phyloP scores from a whole-genome alignment of 2,888 invertebrate species.

The Synergus gifuensis region DNA sequence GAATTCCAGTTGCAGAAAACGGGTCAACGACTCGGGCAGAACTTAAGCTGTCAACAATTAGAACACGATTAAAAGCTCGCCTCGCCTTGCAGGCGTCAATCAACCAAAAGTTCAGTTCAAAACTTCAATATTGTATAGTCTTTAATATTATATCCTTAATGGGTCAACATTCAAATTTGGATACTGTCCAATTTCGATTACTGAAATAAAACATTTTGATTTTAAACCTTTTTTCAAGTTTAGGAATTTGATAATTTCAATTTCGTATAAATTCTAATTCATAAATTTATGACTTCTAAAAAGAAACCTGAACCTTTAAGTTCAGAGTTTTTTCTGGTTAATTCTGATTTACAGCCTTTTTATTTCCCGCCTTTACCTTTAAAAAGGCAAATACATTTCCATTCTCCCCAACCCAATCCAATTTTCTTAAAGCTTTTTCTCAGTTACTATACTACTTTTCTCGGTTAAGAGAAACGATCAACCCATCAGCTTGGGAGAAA shows the following conservation, averaged over 20 bases:
- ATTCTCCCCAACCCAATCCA: background rate
- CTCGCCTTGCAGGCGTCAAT: conserved; percentile 29
- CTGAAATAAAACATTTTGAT: background rate
- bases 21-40: conserved; percentile 22
- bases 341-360: too few relatives aligned
- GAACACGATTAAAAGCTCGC: conserved; percentile 34
- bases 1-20: conserved; percentile 25
- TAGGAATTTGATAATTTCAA: too few relatives aligned
- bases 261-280: too few relatives aligned
- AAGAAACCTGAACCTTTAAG: too few relatives aligned
- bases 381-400: too few relatives aligned
- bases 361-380: too few relatives aligned
- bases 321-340: too few relatives aligned
- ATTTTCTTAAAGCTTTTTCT: background rate
- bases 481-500: background rate
- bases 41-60: conserved; percentile 38
- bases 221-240: background rate
- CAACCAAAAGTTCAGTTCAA: conserved; percentile 24
- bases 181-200: background rate
- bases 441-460: background rate
- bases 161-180: background rate
- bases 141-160: too few relatives aligned
- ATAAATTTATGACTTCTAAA: too few relatives aligned
- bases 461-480: background rate
- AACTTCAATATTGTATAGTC: background rate